Evolutionary conservation across 1,140 invertebrate genomes (phyloP).

Genomic region (Octopus bimaculoides): DNA sequence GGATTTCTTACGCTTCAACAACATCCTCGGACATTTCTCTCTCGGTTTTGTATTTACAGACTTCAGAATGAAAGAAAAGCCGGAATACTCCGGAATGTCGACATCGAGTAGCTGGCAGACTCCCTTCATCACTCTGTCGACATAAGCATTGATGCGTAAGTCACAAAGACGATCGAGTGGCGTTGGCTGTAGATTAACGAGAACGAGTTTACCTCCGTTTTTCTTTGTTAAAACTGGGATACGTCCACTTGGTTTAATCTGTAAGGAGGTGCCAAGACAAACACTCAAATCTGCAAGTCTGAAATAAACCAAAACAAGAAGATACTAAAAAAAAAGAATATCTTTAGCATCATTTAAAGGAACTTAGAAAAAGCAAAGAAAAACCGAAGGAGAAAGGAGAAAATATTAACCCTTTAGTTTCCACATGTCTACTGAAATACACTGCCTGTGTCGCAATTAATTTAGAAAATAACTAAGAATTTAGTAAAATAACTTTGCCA

Average conservation of each 20-base stretch:
- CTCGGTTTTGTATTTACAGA: conserved; percentile 37
- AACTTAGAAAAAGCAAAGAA: too few relatives aligned
- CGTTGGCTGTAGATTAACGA: conserved; percentile 95
- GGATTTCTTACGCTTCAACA: neutral
- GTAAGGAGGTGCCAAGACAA: conserved; percentile 91
- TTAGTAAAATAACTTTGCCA: too few relatives aligned
- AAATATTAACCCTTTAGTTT: too few relatives aligned
- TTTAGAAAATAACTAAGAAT: too few relatives aligned
- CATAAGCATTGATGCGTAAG: conserved; percentile 83
- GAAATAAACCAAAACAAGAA: conserved; percentile 38
- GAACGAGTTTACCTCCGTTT: conserved; percentile 83
- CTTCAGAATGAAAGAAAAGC: conserved; percentile 28
- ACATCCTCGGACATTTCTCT: conserved; percentile 25
- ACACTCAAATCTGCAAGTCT: conserved; percentile 88
- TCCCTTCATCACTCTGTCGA: conserved; percentile 79
- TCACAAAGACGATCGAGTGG: conserved; percentile 94
- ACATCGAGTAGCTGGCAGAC: conserved; percentile 58
- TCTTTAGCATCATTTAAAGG: too few relatives aligned
- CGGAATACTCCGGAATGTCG: conserved; percentile 34
- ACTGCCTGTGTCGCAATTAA: too few relatives aligned
- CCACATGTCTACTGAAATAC: too few relatives aligned
- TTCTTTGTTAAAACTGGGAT: conserved; percentile 86
- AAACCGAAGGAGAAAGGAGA: too few relatives aligned
- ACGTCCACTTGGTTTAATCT: conserved; percentile 96
- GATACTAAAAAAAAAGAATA: too few relatives aligned